These are phyloP conservation scores for Genyomyrus donnyi DNA, from an alignment of 2,113 vertebrate genomes.

Conservation along the genomic window DNA sequence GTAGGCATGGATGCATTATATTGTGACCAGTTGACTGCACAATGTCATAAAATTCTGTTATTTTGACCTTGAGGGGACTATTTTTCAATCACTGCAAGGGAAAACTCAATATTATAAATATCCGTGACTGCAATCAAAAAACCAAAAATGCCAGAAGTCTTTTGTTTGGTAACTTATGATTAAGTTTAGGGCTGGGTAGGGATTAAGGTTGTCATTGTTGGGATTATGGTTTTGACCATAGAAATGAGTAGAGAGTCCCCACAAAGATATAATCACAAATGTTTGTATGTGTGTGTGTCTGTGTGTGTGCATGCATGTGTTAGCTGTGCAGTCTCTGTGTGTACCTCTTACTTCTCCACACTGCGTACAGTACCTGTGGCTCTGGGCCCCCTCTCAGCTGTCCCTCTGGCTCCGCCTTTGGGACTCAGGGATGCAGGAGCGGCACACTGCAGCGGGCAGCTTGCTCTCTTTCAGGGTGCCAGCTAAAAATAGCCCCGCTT, in stretches of 20 bases:
- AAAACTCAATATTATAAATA: no score
- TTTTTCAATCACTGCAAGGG: no score
- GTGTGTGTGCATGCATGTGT: neutral
- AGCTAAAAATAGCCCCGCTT: neutral
- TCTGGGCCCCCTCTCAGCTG: neutral
- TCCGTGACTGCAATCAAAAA: neutral
- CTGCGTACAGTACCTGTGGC: neutral
- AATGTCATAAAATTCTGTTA: no score
- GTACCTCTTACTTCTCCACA: neutral
- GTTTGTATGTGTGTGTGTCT: neutral
- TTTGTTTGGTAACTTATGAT: no score
- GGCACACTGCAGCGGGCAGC: neutral
- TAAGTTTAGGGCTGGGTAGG: neutral
- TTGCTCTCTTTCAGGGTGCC: neutral
- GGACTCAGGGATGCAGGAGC: neutral
- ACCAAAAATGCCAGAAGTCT: no score
- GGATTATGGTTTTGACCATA: neutral
- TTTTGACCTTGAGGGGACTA: no score
- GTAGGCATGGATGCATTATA: neutral
- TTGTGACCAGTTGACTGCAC: neutral
- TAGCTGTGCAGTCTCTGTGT: neutral
- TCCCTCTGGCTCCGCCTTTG: neutral
- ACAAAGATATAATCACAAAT: neutral
- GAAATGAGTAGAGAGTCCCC: neutral
- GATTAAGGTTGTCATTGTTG: neutral